These are phyloP conservation scores for Cerceris ruficornis DNA, from an alignment of 2,888 invertebrate genomes.

Conservation along the genomic window DNA sequence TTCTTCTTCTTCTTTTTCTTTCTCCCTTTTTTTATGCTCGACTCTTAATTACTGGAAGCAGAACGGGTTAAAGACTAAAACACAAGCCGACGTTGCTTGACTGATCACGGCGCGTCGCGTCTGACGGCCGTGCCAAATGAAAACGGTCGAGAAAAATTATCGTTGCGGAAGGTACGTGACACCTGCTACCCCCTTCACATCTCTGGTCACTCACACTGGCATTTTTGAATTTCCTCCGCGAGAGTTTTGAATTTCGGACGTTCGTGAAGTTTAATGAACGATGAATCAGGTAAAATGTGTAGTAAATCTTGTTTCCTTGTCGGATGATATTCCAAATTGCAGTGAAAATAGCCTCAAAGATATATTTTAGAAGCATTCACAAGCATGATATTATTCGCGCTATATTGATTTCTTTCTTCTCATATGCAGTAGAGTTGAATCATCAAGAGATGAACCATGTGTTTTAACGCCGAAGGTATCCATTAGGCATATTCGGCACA, in stretches of 20 bases:
- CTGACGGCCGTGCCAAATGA: slow-evolving; percentile 72
- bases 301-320: no score
- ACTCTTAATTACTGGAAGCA: slow-evolving; percentile 73
- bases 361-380: not conserved
- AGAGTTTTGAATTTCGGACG: not conserved
- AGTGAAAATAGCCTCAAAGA: not conserved
- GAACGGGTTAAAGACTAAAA: slow-evolving; percentile 73
- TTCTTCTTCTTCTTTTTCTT: slow-evolving; percentile 19
- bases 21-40: slow-evolving; percentile 57
- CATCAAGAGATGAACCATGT: no score
- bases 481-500: no score
- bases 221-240: not conserved
- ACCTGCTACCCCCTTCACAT: slow-evolving; percentile 31
- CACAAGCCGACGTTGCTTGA: slow-evolving; percentile 71
- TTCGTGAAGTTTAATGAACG: no score
- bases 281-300: no score
- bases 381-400: not conserved
- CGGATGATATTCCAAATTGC: not conserved
- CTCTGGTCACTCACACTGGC: slow-evolving; percentile 10
- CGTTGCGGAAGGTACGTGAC: slow-evolving; percentile 59
- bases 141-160: slow-evolving; percentile 70
- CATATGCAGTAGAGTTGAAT: no score
- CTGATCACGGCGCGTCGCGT: slow-evolving; percentile 72
- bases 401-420: not conserved
- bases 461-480: no score